phyloP scores from a whole-genome alignment of 1,140 invertebrate genomes.

The Drosophila dunni region DNA sequence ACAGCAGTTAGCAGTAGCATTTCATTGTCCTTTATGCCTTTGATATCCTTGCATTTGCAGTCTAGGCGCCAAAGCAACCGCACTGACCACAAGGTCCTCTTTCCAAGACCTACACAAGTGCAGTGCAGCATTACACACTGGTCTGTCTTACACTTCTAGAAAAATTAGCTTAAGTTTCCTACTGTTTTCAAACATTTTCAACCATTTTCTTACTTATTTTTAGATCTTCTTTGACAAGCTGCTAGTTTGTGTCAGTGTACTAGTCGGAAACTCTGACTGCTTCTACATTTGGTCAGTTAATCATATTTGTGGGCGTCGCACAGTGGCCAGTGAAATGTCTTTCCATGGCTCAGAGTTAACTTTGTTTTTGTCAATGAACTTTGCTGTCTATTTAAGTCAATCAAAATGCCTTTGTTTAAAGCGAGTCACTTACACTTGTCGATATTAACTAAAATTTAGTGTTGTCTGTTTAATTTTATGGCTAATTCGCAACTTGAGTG shows the following conservation, averaged over 20 bases:
- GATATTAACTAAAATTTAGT: too few relatives aligned
- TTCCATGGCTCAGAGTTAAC: not conserved
- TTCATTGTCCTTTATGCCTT: conserved; percentile 20
- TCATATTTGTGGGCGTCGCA: conserved; percentile 22
- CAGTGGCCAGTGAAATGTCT: not conserved
- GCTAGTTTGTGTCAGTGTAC: too few relatives aligned
- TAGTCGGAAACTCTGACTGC: not conserved
- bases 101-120: not conserved
- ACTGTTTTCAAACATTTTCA: too few relatives aligned
- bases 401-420: not conserved
- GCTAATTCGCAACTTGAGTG: too few relatives aligned
- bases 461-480: too few relatives aligned
- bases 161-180: too few relatives aligned
- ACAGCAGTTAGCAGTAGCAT: conserved; percentile 9
- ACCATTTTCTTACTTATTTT: too few relatives aligned
- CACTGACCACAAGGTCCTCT: conserved; percentile 25
- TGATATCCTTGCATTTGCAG: not conserved
- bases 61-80: conserved; percentile 16
- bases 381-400: not conserved
- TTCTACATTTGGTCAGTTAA: conserved; percentile 16
- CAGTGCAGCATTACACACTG: not conserved
- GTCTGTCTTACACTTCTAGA: not conserved
- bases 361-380: conserved; percentile 20
- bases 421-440: too few relatives aligned
- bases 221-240: too few relatives aligned